Evolutionary conservation across 53 echinoderm and acorn worm genomes (phyloP).

Genomic region (Apostichopus leukothele): DNA sequence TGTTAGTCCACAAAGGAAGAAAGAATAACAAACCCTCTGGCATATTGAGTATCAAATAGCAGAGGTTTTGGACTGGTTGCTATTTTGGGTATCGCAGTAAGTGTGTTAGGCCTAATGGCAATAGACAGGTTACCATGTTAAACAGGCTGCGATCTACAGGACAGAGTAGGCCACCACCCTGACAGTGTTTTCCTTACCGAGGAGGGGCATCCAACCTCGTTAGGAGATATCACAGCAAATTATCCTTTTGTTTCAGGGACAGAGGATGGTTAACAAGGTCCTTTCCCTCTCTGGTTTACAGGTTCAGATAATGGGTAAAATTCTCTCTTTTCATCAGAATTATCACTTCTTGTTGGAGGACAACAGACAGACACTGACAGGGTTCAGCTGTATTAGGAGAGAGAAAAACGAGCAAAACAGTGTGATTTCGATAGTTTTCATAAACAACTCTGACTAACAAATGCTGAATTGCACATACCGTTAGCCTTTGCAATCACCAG

Average conservation of each 20-base stretch:
- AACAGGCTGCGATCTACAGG: neutral
- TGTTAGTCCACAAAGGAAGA: slow-evolving; percentile 38
- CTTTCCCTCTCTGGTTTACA: no score
- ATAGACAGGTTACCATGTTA: slow-evolving; percentile 28
- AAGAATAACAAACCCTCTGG: slow-evolving; percentile 36
- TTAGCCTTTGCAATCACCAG: no score
- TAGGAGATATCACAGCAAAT: slow-evolving; percentile 17
- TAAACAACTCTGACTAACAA: no score
- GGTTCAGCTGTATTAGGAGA: no score
- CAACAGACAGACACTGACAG: no score
- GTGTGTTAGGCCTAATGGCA: slow-evolving; percentile 38
- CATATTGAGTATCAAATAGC: slow-evolving; percentile 26
- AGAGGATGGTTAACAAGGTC: neutral
- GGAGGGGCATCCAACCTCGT: neutral
- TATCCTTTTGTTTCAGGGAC: slow-evolving; percentile 37
- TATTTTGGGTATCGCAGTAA: slow-evolving; percentile 21
- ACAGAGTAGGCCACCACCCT: neutral
- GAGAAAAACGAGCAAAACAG: no score
- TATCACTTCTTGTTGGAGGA: no score
- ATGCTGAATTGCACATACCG: no score
- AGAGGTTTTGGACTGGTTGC: neutral
- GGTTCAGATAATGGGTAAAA: no score
- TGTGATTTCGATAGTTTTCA: no score
- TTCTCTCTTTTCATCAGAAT: no score
- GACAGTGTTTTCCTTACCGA: neutral